These are phyloP conservation scores for Polyommatus icarus DNA, from an alignment of 2,888 invertebrate genomes.

Conservation along the genomic window DNA sequence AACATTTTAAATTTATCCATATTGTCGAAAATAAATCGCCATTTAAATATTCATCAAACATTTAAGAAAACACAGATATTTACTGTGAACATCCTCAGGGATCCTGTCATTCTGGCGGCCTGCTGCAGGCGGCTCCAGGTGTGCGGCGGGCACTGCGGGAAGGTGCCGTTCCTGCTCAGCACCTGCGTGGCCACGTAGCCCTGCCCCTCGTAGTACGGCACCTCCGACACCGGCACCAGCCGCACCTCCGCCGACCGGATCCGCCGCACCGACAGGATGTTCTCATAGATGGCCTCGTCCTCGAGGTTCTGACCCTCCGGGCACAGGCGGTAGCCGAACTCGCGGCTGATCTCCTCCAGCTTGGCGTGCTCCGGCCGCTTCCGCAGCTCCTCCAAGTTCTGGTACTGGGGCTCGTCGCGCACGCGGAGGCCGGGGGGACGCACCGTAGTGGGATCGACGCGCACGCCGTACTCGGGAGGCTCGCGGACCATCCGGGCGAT, in stretches of 20 bases:
- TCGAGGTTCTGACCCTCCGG: conserved; percentile 78
- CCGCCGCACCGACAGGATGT: conserved; percentile 75
- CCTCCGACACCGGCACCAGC: conserved; percentile 76
- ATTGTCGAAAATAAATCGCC: neutral
- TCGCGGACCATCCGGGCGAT: conserved; percentile 71
- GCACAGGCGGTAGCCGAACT: conserved; percentile 75
- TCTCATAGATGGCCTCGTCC: conserved; percentile 77
- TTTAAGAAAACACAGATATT: conserved; percentile 46
- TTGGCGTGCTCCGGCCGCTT: conserved; percentile 76
- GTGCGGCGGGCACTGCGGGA: conserved; percentile 76
- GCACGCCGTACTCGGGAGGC: conserved; percentile 68
- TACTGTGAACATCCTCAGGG: conserved; percentile 68
- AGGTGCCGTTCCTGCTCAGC: conserved; percentile 74
- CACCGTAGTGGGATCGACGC: conserved; percentile 64
- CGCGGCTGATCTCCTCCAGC: conserved; percentile 75
- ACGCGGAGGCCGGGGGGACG: conserved; percentile 66
- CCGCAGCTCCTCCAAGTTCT: conserved; percentile 71
- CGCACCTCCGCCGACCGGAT: conserved; percentile 77
- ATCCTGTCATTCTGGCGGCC: conserved; percentile 65
- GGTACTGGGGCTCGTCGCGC: conserved; percentile 73
- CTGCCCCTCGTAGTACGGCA: conserved; percentile 75
- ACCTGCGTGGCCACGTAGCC: conserved; percentile 76
- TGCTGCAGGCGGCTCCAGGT: conserved; percentile 74
- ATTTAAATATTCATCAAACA: neutral
- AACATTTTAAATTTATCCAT: neutral